Percentiles rank a stretch among this genome's conserved stretches.
Evolutionary conservation across 37 sponge, comb jelly and placozoan genomes (phyloP).

Genomic region (Theonella swinhoei): DNA sequence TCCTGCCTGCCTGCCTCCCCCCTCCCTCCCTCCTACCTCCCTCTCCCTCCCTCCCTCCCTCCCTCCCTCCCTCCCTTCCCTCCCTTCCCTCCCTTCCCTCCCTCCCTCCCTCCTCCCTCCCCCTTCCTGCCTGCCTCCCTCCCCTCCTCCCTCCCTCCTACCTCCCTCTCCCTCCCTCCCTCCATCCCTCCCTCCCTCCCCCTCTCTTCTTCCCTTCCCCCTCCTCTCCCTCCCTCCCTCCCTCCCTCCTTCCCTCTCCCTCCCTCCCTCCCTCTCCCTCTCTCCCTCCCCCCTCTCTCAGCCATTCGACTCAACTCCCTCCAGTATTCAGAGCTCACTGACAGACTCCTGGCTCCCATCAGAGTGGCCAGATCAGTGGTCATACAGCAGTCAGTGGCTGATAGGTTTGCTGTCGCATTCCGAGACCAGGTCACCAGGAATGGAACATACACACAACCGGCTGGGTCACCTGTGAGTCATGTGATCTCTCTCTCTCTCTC

Average conservation of each 20-base stretch:
- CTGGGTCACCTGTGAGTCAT: conserved; percentile 55
- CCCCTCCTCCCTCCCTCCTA: background rate
- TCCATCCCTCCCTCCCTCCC: background rate
- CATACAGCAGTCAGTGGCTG: conserved; percentile 86
- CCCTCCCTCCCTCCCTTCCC: conserved; percentile 6
- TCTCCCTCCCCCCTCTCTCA: conserved; percentile 3
- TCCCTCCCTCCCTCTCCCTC: background rate
- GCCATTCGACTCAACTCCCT: conserved; percentile 75
- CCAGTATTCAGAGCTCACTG: conserved; percentile 72
- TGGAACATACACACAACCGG: conserved; percentile 49
- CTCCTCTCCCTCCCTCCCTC: background rate
- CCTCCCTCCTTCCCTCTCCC: background rate
- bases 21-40: conserved; percentile 71
- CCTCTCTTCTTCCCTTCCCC: background rate
- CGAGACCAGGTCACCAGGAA: conserved; percentile 80
- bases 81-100: background rate
- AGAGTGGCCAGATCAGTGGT: conserved; percentile 80
- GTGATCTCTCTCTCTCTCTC: background rate
- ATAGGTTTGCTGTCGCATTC: conserved; percentile 87
- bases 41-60: background rate
- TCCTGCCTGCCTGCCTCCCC: conserved; percentile 4
- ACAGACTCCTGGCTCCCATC: conserved; percentile 72
- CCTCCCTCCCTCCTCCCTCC: background rate
- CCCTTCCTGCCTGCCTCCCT: too few species aligned
- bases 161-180: background rate